Base-by-base conservation (phyloP, 2,113 vertebrate species). In the Istiophorus platypterus region DNA sequence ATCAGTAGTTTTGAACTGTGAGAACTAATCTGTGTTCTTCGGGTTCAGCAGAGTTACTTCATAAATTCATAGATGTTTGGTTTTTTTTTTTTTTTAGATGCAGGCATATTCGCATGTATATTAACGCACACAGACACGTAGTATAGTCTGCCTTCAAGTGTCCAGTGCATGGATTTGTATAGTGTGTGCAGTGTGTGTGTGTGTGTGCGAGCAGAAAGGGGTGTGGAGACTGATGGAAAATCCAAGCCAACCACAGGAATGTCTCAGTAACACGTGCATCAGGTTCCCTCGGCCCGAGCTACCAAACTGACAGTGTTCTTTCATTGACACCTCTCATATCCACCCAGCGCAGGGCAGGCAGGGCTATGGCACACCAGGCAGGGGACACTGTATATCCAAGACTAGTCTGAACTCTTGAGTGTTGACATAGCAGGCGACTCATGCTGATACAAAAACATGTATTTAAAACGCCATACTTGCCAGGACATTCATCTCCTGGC, bases 171-270 rank as follows among this genome's bases (percentile, higher is more conserved):
- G 62, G 59, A 49, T 90, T 47, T 80, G 22, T 72, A 67, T 22
- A 86, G 81, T 66, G 69, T 9, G 62, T n/a, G n/a, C n/a, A n/a
- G n/a, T n/a, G 80, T 45, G 66, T 49, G 52, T 72, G 65, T 57
- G 65, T 67, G 75, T 68, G 59, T 76, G 74, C 79, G 88, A 56
- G 82, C 82, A 72, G 72, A 82, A 82, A 83, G 81, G 82, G 86
- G 85, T 65, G 85, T 85, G 88, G 80, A 83, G 67, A 76, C 42
- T 34, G 81, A 88, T 17, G 85, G 89, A 92, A 92, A 92, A 85
- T 90, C 79, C 88, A 84, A 78, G 68, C 34, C 3, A 61, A 88
- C 90, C 89, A 67, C 90, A 93, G 90, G 90, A 93, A 94, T 93
- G 92, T 94, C 88, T 93, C 86, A 72, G 88, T 10, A 87, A 88